Conservation (phyloP, 2,797 vertebrate species). For the Bradypodion pumilum region DNA sequence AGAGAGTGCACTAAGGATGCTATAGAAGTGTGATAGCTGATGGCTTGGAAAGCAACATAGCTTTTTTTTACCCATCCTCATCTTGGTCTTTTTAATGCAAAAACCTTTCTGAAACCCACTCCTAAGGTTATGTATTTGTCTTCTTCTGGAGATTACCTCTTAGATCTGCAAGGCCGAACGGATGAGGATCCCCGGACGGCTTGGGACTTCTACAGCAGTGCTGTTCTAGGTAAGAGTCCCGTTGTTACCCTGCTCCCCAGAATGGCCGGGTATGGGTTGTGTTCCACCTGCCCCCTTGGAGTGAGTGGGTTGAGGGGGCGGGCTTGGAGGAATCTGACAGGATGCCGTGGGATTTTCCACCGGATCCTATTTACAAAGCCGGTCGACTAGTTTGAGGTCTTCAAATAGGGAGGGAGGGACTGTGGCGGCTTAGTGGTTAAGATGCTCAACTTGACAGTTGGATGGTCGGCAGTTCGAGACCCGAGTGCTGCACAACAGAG, state of each 20-base stretch:
- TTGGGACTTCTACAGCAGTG: constrained; percentile 98
- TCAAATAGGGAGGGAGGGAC: too few relatives aligned
- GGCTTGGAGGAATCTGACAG: neutral
- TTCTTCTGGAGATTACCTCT: constrained; percentile 89
- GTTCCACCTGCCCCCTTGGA: too few relatives aligned
- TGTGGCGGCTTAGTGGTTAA: too few relatives aligned
- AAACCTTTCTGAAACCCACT: neutral
- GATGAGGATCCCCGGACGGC: constrained; percentile 85
- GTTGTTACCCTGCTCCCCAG: neutral
- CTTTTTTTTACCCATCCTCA: neutral
- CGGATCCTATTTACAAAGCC: too few relatives aligned
- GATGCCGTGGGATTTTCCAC: too few relatives aligned
- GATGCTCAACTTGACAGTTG: too few relatives aligned
- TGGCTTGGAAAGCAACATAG: neutral
- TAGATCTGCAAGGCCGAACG: constrained; percentile 87
- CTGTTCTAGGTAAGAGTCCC: constrained; percentile 84
- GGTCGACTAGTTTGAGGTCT: neutral
- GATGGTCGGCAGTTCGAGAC: too few relatives aligned
- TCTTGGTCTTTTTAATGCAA: neutral
- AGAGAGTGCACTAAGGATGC: too few relatives aligned
- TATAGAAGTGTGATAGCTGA: too few relatives aligned
- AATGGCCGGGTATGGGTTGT: rapidly evolving
- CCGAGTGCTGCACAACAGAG: too few relatives aligned
- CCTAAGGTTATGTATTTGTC: neutral
- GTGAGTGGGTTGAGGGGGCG: neutral